Base-by-base conservation (phyloP, 2,113 vertebrate genomes). In the Acanthisitta chloris region DNA sequence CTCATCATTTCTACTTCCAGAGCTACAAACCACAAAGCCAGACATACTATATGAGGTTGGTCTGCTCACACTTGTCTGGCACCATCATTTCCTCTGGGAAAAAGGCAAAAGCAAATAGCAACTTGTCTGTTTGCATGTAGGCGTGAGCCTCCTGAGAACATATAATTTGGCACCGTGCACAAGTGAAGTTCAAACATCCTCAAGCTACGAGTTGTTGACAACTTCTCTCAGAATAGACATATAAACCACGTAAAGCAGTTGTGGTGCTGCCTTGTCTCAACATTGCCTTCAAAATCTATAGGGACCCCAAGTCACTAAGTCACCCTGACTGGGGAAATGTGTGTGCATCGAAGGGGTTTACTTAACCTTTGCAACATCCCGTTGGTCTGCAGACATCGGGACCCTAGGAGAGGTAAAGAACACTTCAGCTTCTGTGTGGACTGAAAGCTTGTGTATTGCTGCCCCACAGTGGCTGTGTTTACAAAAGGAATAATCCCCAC, bases 11-110 rank as follows among this genome's bases (percentile, higher is more conserved):
- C 67, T 62, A 8, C 51, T 88, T 94, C 85, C 79, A 78, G 90
- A 46, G 55, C 24, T 74, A 52, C 67, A 86, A 86, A 94, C 71
- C 85, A 69, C 88, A 81, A 61, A 81, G 80, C 69, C 72, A 90
- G 96, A 81, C 69, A 25, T 55, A n/a, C 59, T 70, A 0, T 38
- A 28, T 76, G 94, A 64, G 59, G 48, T 42, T 88, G 93, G 80
- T 92, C 76, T 96, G 94, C 94, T 96, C 93, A 81, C 96, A 61
- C 86, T 94, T 94, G 93, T 93, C 90, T 94, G 93, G 94, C 90
- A 96, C 86, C 72, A 81, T 38, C 57, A 12, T 86, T 96, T 96
- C 92, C 94, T 96, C 92, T 96, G 96, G 92, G 94, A 96, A 96
- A 88, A 94, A 74, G 94, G 88, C 72, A 94, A 71, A 82, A 95